Evolutionary conservation across 1,140 invertebrate genomes (phyloP), one percentile per base, ranked within the genome.

Genomic region (Apis cerana): DNA sequence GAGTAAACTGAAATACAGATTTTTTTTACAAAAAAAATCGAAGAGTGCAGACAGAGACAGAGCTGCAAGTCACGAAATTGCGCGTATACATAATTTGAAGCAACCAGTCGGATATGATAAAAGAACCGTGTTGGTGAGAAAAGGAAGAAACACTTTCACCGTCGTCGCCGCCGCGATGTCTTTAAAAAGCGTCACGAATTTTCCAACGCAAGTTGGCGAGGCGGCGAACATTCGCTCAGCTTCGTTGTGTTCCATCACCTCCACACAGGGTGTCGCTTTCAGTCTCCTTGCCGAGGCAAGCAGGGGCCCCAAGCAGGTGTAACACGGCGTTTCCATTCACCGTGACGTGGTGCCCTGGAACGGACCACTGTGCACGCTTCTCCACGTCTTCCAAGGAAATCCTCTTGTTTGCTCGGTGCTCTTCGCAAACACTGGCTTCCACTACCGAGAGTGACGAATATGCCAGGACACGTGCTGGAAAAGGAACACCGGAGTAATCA

Each of bases 301-400:
- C 72, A 50, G 48, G 33, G 68, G 79, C 75, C 81, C 87, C 62
- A 19, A 48, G 61, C 88, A 87, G 85, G 88, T 89, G 85, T 87
- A 87, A 83, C 76, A 89, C 82, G 77, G 65, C 64, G 80, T 78
- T 83, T 79, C 88, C 88, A 89, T 89, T 89, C 88, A 83, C 74
- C 79, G 70, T 82, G 75, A 75, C 48, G 64, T 59, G 61, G 12
- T 75, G 64, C 65, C 64, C 54, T 33, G 43, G 48, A 59, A 52
- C 72, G 48, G 72, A 50, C 23, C 43, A 23, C 43, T 27, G 48
- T 43, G 15, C 79, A 75, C 62, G 72, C 12, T 59, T 23, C 76
- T 21, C 27, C 2, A 33, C 56, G 27, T 61, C 58, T 48, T 54
- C 23, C 33, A 74, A 33, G 56, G 50, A 80, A 56, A 79, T 62